Evolutionary conservation across 2,888 invertebrate genomes (phyloP).

Genomic region (Pteria penguin): DNA sequence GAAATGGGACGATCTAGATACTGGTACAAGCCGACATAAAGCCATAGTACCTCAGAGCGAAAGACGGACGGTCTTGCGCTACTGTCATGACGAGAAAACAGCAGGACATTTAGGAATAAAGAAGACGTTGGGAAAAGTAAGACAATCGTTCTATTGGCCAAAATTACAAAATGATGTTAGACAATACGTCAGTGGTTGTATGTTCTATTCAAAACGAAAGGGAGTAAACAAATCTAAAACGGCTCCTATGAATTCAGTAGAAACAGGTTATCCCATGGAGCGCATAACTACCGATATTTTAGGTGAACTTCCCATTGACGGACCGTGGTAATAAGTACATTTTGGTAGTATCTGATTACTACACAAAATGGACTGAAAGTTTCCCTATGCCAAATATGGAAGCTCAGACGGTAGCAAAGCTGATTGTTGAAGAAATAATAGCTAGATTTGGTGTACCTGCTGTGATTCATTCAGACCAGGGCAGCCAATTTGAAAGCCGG

Average conservation of each 20-base stretch:
- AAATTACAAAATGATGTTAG: slow-evolving; percentile 22
- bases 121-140: slow-evolving; percentile 25
- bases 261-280: too few relatives aligned
- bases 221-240: slow-evolving; percentile 12
- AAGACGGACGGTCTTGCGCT: slow-evolving; percentile 10
- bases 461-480: slow-evolving; percentile 44
- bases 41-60: slow-evolving; percentile 17
- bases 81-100: slow-evolving; percentile 22
- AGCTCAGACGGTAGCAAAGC: slow-evolving; percentile 28
- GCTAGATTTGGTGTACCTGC: slow-evolving; percentile 36
- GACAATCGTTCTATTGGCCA: slow-evolving; percentile 28
- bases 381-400: slow-evolving; percentile 36
- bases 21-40: background rate
- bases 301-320: slow-evolving; percentile 34
- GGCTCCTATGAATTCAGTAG: slow-evolving; percentile 36
- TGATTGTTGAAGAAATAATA: slow-evolving; percentile 37
- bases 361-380: slow-evolving; percentile 43
- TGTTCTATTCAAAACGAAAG: slow-evolving; percentile 30
- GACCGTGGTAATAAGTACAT: slow-evolving; percentile 41
- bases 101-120: slow-evolving; percentile 30
- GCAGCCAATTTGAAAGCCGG: slow-evolving; percentile 40
- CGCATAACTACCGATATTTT: slow-evolving; percentile 37
- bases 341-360: slow-evolving; percentile 40
- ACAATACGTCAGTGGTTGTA: slow-evolving; percentile 14
- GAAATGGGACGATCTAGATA: background rate